Conservation (phyloP, 2,797 vertebrate species). For the Helarctos malayanus region DNA sequence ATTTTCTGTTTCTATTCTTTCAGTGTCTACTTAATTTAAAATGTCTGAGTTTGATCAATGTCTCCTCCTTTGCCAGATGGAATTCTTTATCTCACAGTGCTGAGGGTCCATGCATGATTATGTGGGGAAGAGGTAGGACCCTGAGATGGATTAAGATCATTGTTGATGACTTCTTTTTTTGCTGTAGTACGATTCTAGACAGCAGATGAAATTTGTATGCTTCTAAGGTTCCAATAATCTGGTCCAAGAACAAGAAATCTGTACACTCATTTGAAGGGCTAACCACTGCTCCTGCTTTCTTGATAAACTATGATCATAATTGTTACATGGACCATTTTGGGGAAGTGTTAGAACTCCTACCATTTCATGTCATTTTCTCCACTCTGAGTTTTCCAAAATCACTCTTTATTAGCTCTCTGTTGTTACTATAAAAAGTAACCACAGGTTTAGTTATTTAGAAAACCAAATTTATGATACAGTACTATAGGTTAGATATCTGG, state of each 20-base stretch:
- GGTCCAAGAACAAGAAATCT: background rate
- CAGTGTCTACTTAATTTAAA: background rate
- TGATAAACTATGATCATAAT: background rate
- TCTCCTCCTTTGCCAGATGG: background rate
- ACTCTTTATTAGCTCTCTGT: background rate
- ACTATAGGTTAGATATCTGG: background rate
- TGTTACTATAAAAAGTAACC: background rate
- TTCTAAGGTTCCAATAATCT: background rate
- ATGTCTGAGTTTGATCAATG: background rate
- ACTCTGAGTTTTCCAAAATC: background rate
- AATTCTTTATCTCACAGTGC: background rate
- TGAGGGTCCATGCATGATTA: background rate
- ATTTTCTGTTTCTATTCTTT: background rate
- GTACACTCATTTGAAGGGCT: background rate
- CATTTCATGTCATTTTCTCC: background rate
- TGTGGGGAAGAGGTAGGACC: background rate
- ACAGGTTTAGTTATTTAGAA: background rate
- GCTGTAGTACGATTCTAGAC: background rate
- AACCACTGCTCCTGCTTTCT: background rate
- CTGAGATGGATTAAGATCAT: background rate
- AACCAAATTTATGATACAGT: background rate
- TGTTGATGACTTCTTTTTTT: background rate
- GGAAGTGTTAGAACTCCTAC: background rate
- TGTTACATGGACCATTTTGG: background rate
- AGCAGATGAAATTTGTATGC: background rate